Conservation (phyloP, 2,888 invertebrate species). For the Cosmia pyralina region DNA sequence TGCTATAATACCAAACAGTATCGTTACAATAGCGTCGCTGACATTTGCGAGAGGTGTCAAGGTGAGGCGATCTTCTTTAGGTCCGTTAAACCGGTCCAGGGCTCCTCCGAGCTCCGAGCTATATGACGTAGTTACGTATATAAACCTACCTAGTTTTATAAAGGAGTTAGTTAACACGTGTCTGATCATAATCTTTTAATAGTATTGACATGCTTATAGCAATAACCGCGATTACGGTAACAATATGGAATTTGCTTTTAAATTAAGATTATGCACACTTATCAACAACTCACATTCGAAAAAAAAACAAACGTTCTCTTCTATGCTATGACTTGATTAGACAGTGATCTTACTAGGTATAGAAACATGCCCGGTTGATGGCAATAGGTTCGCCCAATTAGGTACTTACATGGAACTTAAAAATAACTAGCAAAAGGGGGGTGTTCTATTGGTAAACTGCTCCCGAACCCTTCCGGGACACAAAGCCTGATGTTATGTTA, state of each 20-base stretch:
- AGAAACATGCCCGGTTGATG: background rate
- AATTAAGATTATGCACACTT: background rate
- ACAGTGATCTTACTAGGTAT: background rate
- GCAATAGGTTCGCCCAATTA: background rate
- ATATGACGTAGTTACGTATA: slow-evolving; percentile 36
- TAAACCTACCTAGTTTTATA: slow-evolving; percentile 16
- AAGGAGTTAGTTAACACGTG: slow-evolving; percentile 27
- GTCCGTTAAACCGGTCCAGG: slow-evolving; percentile 73
- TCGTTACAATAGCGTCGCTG: slow-evolving; percentile 61
- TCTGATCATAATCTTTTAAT: slow-evolving; percentile 35
- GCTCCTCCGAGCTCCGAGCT: slow-evolving; percentile 44
- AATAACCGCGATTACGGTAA: background rate
- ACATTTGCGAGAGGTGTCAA: slow-evolving; percentile 77
- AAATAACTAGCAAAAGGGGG: background rate
- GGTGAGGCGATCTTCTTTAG: slow-evolving; percentile 72
- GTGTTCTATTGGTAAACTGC: background rate
- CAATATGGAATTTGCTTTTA: slow-evolving; percentile 4
- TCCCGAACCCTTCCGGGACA: background rate
- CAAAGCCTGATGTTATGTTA: background rate
- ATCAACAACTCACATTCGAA: background rate
- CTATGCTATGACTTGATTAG: background rate
- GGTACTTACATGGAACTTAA: background rate
- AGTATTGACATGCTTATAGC: background rate
- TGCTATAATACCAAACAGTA: slow-evolving; percentile 15
- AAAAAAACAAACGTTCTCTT: background rate